These are phyloP conservation scores for Cyclargus thomasi DNA, from an alignment of 1,140 invertebrate species.

Conservation along the genomic window DNA sequence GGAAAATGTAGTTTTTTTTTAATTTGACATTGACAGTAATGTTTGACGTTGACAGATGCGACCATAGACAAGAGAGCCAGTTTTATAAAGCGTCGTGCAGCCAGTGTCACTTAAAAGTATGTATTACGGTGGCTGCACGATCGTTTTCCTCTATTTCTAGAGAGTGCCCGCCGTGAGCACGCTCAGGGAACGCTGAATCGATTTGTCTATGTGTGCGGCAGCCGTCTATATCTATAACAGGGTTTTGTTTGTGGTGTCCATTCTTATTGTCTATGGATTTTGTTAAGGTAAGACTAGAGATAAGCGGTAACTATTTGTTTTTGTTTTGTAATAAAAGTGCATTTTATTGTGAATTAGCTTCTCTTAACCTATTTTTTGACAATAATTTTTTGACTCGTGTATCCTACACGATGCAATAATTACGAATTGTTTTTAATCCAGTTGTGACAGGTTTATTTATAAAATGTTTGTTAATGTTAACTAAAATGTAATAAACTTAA, in stretches of 20 bases:
- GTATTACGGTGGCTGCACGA: not conserved
- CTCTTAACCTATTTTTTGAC: not conserved
- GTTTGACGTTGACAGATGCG: not conserved
- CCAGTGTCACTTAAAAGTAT: not conserved
- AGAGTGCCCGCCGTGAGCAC: not conserved
- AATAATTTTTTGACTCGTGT: constrained; percentile 21
- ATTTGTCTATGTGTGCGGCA: not conserved
- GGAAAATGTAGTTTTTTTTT: constrained; percentile 39
- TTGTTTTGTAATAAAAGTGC: constrained; percentile 41
- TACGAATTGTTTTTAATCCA: constrained; percentile 25
- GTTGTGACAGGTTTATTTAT: constrained; percentile 30
- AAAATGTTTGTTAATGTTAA: constrained; percentile 4
- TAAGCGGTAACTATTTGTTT: constrained; percentile 35
- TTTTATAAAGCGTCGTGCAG: not conserved
- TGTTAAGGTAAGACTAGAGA: constrained; percentile 44
- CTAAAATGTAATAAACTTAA: not conserved
- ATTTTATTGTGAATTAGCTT: constrained; percentile 39
- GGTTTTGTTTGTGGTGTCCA: constrained; percentile 33
- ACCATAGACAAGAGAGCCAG: not conserved
- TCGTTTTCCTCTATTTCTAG: not conserved
- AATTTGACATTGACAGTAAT: constrained; percentile 11
- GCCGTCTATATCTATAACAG: constrained; percentile 27
- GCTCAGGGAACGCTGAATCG: not conserved
- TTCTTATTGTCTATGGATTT: constrained; percentile 35
- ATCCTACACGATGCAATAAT: constrained; percentile 12